Conservation (phyloP, 2,888 invertebrate species). For the Blera fallax region DNA sequence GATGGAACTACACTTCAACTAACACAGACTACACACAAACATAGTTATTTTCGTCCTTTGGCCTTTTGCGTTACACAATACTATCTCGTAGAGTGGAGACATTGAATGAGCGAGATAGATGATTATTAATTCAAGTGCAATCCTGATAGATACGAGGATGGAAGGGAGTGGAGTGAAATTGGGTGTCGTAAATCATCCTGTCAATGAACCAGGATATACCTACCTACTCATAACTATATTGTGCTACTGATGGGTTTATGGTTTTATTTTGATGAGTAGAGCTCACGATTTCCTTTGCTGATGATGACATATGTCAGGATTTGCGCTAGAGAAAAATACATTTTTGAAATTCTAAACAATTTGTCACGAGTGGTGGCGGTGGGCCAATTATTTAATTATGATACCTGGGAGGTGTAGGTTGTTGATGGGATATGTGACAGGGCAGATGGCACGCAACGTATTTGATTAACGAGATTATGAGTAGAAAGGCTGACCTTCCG, state of each 20-base stretch:
- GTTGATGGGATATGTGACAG: neutral
- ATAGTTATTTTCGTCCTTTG: neutral
- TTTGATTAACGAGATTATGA: neutral
- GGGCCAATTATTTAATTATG: constrained; percentile 41
- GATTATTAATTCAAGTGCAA: constrained; percentile 23
- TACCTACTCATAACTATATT: neutral
- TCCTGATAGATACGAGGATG: neutral
- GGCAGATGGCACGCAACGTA: constrained; percentile 14
- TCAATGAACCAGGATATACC: constrained; percentile 25
- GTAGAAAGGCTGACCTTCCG: constrained; percentile 11
- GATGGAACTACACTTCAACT: constrained; percentile 67
- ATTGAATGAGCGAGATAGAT: constrained; percentile 16
- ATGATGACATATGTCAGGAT: constrained; percentile 50
- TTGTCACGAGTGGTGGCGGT: constrained; percentile 8
- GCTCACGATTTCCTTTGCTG: constrained; percentile 31
- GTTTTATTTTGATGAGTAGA: constrained; percentile 24
- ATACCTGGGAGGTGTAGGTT: constrained; percentile 1
- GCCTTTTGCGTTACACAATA: neutral
- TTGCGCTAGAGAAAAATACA: neutral
- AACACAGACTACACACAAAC: constrained; percentile 34
- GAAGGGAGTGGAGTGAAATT: constrained; percentile 14
- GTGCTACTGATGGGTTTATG: neutral
- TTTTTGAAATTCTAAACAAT: constrained; percentile 34
- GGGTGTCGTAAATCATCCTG: constrained; percentile 30
- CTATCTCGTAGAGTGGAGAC: neutral